These are phyloP conservation scores for Bothrops alternatus DNA, from an alignment of 2,797 vertebrate genomes.

Conservation along the genomic window DNA sequence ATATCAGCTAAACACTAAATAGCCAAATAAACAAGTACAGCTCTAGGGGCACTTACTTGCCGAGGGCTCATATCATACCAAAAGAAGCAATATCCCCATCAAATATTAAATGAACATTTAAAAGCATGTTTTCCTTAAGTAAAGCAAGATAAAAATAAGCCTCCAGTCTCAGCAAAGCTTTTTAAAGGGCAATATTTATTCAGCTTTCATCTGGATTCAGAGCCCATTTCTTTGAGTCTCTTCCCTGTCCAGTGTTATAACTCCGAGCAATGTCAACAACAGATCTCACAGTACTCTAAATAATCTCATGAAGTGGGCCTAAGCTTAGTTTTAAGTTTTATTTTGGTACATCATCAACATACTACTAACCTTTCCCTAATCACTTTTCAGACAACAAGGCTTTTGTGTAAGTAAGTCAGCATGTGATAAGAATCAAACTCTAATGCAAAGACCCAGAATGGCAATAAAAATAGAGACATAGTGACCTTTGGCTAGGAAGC, in stretches of 20 bases:
- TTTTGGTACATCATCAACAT: background rate
- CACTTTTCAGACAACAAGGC: constrained; percentile 1
- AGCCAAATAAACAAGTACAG: background rate
- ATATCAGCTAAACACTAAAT: background rate
- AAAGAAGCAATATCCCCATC: background rate
- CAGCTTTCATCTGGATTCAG: constrained; percentile 1
- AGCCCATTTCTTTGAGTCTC: background rate
- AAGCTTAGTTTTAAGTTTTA: background rate
- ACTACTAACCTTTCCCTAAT: background rate
- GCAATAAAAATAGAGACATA: constrained; percentile 52
- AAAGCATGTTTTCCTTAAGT: background rate
- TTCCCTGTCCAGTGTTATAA: background rate
- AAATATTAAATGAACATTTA: background rate
- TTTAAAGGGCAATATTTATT: background rate
- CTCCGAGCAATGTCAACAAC: background rate
- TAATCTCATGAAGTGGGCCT: background rate
- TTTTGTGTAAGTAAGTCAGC: constrained; percentile 13
- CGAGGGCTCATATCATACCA: background rate
- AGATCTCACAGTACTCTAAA: background rate
- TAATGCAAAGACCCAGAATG: constrained; percentile 3
- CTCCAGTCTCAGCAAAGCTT: background rate
- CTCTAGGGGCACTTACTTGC: background rate
- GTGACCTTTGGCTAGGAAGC: constrained; percentile 55
- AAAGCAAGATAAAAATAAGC: background rate
- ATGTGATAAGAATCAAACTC: constrained; percentile 7